Evolutionary conservation across 2,888 invertebrate species (phyloP), one percentile per base, ranked within the genome.

Genomic region (Timandra comae): DNA sequence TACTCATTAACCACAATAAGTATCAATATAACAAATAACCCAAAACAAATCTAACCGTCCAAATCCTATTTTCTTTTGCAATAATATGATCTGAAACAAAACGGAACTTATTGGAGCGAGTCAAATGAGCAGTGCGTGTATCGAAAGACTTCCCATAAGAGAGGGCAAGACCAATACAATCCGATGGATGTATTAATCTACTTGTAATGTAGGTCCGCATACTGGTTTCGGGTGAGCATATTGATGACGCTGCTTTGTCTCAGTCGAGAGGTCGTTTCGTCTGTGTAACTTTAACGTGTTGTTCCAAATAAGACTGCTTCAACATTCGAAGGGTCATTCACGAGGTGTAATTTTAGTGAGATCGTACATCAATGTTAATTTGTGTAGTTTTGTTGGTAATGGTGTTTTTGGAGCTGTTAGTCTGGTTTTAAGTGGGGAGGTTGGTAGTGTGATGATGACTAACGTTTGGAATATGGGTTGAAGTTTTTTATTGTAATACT

Each of bases 221-320:
- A 63, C 59, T 65, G 60, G 65, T 65, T 68, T 61, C 57, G 55
- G 51, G 62, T 59, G 56, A 56, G 37, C 49, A 60, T 79, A 82
- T 81, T 81, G 77, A 82, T 82, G 80, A 63, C 59, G 52, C 45
- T 66, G 56, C 69, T 82, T 75, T 73, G 73, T 82, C 77, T 72
- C 54, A 57, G 80, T 81, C 81, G 49, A 48, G 51, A 61, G 63
- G 60, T 58, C 67, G 62, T 66, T 72, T 51, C 63, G 56, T 60
- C 62, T 66, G 63, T 66, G 64, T 64, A 67, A 65, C 63, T 71
- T 65, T 60, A 64, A 63, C 60, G 57, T 59, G 60, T 60, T 63
- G 63, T 60, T 63, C 51, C 49, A 58, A 66, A 65, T 60, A 57
- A 55, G 63, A 64, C 65, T 68, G 69, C 66, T 57, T 57, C 53